Base-by-base conservation (phyloP, 2,888 invertebrate species). In the Odiellus spinosus region DNA sequence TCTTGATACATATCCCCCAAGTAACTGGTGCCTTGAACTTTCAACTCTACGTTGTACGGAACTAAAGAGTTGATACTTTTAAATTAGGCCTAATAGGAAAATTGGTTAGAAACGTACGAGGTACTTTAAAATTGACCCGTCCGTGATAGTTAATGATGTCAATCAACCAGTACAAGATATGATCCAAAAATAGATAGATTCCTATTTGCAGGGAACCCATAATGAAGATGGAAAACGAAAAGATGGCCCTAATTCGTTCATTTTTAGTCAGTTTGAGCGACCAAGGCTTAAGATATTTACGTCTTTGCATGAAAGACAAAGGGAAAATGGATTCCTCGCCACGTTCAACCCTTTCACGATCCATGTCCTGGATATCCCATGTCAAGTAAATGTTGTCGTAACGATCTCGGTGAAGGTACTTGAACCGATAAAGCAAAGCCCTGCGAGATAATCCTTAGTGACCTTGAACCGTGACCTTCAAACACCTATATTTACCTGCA, bases 91-190 rank as follows among this genome's bases (percentile, higher is more conserved):
- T 26, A 26, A 26, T 26, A n/a, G n/a, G n/a, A n/a, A n/a, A n/a
- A n/a, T 4, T 3, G n/a, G n/a, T 1, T 35, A 40, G 21, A 33
- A 74, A 35, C 47, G 14, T 53, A 60, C 63, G 53, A 53, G 58
- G 56, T 3, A 59, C 52, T 17, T 59, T 53, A 2, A 63, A 56
- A 44, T 61, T 55, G 18, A 63, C 46, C 5, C 57, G 67, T 53
- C 67, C 71, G 53, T 73, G 67, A 49, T 62, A 59, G 41, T 67
- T 59, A 26, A 75, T 67, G 41, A 69, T 63, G 44, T 60, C 61
- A 44, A 88, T 64, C n/a, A 86, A 69, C 80, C 83, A 83, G 61
- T 74, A 85, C 0, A 88, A 66, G 18, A 78, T 74, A 62, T 81
- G 84, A 64, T 90, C 88, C 2, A 77, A 74, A 17, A 76, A 65